phyloP scores from a whole-genome alignment of 2,888 invertebrate genomes.

The Tribolium freemani region DNA sequence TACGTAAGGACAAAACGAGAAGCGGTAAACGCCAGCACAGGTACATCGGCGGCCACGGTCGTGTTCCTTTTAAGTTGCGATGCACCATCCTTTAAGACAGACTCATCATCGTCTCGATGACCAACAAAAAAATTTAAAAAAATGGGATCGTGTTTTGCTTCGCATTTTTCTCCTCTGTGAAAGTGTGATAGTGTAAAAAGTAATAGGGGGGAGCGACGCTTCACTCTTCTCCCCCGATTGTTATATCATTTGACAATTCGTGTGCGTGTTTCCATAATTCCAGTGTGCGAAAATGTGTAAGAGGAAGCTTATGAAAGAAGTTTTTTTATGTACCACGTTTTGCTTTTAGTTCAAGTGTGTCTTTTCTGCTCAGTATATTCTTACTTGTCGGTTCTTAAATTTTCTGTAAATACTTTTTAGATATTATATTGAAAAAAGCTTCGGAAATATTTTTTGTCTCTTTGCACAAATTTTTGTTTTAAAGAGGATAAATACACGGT shows the following conservation, averaged over 20 bases:
- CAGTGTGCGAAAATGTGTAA: constrained; percentile 49
- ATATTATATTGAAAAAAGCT: constrained; percentile 32
- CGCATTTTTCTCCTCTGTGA: constrained; percentile 55
- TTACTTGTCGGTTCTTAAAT: constrained; percentile 32
- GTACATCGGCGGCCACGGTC: constrained; percentile 73
- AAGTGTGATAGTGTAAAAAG: constrained; percentile 56
- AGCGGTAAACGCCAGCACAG: constrained; percentile 79
- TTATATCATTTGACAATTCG: constrained; percentile 48
- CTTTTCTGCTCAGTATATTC: constrained; percentile 35
- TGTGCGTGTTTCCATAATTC: constrained; percentile 51
- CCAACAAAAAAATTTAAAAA: constrained; percentile 25
- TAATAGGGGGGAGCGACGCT: constrained; percentile 23
- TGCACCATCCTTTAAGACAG: constrained; percentile 65
- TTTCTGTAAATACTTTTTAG: constrained; percentile 44
- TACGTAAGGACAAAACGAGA: constrained; percentile 93
- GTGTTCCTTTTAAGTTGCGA: constrained; percentile 65
- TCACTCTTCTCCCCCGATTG: constrained; percentile 28
- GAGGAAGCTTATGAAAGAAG: constrained; percentile 44
- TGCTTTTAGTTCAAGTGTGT: constrained; percentile 40
- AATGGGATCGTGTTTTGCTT: constrained; percentile 50
- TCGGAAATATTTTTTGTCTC: constrained; percentile 21
- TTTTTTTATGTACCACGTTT: constrained; percentile 30
- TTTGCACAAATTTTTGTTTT: constrained; percentile 42
- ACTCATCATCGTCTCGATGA: constrained; percentile 20
- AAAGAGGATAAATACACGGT: constrained; percentile 51